Base-by-base conservation (phyloP, 2,113 vertebrate species). In the Tachycineta bicolor region DNA sequence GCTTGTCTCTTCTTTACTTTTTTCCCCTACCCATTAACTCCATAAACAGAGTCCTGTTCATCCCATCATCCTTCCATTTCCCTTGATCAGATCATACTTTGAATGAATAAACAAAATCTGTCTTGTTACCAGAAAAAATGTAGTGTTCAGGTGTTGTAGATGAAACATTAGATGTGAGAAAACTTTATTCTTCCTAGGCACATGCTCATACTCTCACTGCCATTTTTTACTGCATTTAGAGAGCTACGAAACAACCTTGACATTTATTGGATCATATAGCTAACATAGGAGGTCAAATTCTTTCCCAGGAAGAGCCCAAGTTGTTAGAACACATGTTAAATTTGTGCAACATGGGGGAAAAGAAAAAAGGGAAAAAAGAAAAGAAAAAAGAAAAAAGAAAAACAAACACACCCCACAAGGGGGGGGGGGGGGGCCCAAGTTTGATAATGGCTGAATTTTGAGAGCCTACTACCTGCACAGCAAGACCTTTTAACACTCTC, bases 11-110 rank as follows among this genome's bases (percentile, higher is more conserved):
- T 7, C 3, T 52, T 94, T 46, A 3, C 3, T 22, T 78, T 52
- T 5, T 0, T 1, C 2, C 3, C 6, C 3, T 24, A 41, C 8
- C 37, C 37, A 37, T 7, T 63, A 39, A 63, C 3, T 19, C 19
- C 12, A 19, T 49, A 78, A 70, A 34, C 4, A 55, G 29, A 87
- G 67, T 43, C 3, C 26, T 70, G 29, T 71, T 21, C 21, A 67
- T 67, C 6, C 6, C 23, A 59, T 14, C 11, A 13, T 68, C 33
- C 8, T 15, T 67, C 19, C 19, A 52, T 71, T 47, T 67, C 22
- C 5, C 33, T 56, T 84, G n/a, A 46, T 21, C 44, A 63, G 17
- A 67, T 75, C 41, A 82, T 39, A 68, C 26, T 34, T 87, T 56
- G 28, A 71, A 78, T 28, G 12, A 64, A 87, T 59, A 10, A 71